phyloP scores from a whole-genome alignment of 2,888 invertebrate genomes.

The Eupithecia exiguata region DNA sequence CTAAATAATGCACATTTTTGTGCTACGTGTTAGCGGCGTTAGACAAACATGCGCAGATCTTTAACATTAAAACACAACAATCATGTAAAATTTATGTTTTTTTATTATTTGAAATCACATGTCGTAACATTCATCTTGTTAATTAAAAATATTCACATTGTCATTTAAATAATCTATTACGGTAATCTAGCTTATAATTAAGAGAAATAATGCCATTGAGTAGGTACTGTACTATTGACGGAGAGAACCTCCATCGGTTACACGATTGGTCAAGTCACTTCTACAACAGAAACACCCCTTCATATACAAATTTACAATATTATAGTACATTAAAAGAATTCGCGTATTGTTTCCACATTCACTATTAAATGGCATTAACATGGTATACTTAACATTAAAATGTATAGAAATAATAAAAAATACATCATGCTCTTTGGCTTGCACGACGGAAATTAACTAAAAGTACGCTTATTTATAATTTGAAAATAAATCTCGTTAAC shows the following conservation, averaged over 20 bases:
- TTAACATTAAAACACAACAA: constrained; percentile 49
- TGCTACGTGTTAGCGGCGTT: too few species aligned
- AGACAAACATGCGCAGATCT: too few species aligned
- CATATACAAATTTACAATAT: constrained; percentile 81
- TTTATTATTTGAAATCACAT: constrained; percentile 86
- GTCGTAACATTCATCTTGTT: constrained; percentile 86
- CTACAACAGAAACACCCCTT: constrained; percentile 73
- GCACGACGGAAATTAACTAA: constrained; percentile 78
- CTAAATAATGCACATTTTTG: too few species aligned
- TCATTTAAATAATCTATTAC: constrained; percentile 86
- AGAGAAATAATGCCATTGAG: constrained; percentile 83
- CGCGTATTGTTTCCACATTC: constrained; percentile 75
- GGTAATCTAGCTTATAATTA: constrained; percentile 83
- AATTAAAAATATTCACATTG: constrained; percentile 88
- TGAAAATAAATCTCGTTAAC: constrained; percentile 70
- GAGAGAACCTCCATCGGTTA: constrained; percentile 65
- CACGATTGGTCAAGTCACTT: constrained; percentile 81
- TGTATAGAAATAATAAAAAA: constrained; percentile 80
- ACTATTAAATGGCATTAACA: constrained; percentile 82
- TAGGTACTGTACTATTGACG: constrained; percentile 61
- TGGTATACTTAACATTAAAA: constrained; percentile 77
- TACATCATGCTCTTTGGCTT: constrained; percentile 84
- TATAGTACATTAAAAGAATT: constrained; percentile 79
- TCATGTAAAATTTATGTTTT: constrained; percentile 85
- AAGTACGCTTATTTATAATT: constrained; percentile 55